Percentiles rank a stretch among this genome's conserved stretches.
Evolutionary conservation across 2,888 invertebrate genomes (phyloP).

Genomic region (Choreutis nemorana): DNA sequence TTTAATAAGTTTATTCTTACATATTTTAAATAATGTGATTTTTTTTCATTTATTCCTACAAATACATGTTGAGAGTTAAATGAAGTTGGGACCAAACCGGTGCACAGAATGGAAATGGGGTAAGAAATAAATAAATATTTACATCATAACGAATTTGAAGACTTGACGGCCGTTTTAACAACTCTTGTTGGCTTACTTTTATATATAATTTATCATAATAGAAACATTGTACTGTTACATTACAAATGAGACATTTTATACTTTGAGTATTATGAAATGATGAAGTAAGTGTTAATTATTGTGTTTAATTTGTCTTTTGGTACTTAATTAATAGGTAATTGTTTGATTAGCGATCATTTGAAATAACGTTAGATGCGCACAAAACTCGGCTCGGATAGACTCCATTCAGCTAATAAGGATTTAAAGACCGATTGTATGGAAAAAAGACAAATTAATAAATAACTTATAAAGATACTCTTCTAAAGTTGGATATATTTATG

Average conservation of each 20-base stretch:
- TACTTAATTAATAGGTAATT: too few relatives aligned
- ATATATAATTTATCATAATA: too few relatives aligned
- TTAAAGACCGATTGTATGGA: slow-evolving; percentile 27
- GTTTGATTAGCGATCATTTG: too few relatives aligned
- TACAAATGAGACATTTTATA: too few relatives aligned
- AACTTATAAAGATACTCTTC: slow-evolving; percentile 40
- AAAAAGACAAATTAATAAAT: slow-evolving; percentile 34
- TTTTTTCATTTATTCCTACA: slow-evolving; percentile 11
- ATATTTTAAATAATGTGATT: slow-evolving; percentile 25
- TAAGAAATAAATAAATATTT: slow-evolving; percentile 26
- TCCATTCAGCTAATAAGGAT: slow-evolving; percentile 39
- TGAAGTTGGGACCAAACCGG: slow-evolving; percentile 55
- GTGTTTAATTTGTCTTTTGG: too few relatives aligned
- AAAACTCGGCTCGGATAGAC: slow-evolving; percentile 45
- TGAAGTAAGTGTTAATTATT: too few relatives aligned
- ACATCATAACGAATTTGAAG: slow-evolving; percentile 20
- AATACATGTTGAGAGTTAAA: slow-evolving; percentile 4
- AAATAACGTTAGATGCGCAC: too few relatives aligned
- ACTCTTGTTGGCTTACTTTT: slow-evolving; percentile 16
- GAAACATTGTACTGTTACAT: too few relatives aligned
- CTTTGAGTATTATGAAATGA: too few relatives aligned
- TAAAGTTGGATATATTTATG: slow-evolving; percentile 48
- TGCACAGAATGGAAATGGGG: slow-evolving; percentile 43
- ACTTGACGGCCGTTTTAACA: slow-evolving; percentile 42
- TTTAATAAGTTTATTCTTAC: slow-evolving; percentile 31